Base-by-base conservation (phyloP, 2,113 vertebrate genomes). In the Acrocephalus arundinaceus region DNA sequence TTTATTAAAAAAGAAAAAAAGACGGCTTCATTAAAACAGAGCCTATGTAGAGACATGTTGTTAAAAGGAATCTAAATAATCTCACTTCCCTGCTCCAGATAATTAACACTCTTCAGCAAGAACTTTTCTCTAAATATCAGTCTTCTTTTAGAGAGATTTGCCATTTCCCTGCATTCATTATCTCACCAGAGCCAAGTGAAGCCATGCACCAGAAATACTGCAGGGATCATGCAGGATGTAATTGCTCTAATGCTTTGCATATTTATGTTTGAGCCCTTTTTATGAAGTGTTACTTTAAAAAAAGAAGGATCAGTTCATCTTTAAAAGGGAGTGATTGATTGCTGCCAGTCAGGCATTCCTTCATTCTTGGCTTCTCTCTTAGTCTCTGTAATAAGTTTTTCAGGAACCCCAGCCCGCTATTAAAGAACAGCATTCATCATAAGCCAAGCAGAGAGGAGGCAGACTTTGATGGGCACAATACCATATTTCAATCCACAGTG, bases 391-490 rank as follows among this genome's bases (percentile, higher is more conserved):
- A 98, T 98, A 98, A 98, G 98, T 98, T 98, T 98, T 98, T 98
- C 98, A 98, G 92, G 97, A 98, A 97, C 98, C 98, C 98, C 98
- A 98, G 98, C 97, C 98, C 80, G 97, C 97, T 98, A 98, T 99
- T 99, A 98, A 99, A 99, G 98, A 98, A 97, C 96, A 70, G 98
- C 97, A 99, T 99, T 99, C 99, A 99, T 98, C 67, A 95, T 91
- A 97, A 98, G 98, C 98, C 99, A 99, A 98, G 98, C 98, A 98
- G 98, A 98, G 98, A 98, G 98, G 97, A 97, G 96, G 97, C 97
- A 97, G 97, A 90, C 95, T 98, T 98, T 98, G 98, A 98, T 98
- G 98, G 99, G 97, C 98, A 98, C 98, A 98, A 98, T 97, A 97
- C 97, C 96, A 97, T 98, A 98, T 98, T 98, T 98, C 98, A 98